A percentile compares a stretch with the other conserved stretches of the same genome.
Conservation (phyloP, 1,140 invertebrate genomes). For the Cryptotermes secundus region DNA sequence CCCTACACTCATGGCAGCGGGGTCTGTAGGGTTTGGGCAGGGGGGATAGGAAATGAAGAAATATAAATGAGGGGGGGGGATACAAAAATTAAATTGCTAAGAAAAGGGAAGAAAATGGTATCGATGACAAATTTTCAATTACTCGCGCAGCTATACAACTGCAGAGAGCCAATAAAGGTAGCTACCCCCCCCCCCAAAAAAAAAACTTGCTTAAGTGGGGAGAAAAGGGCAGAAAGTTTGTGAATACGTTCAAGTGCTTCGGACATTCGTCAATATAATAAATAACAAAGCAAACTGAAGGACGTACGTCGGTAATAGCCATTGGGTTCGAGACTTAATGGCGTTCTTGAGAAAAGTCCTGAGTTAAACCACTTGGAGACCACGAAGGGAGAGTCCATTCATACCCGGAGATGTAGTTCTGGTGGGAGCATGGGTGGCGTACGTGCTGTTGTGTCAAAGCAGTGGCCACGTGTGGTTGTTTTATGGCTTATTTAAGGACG, state of each 20-base stretch:
- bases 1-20: too few species aligned
- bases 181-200: too few species aligned
- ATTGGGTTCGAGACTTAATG: background rate
- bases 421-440: background rate
- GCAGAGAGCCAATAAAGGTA: background rate
- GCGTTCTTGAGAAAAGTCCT: conserved; percentile 3
- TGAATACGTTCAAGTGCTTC: background rate
- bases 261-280: conserved; percentile 17
- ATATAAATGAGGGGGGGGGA: background rate
- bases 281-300: conserved; percentile 10
- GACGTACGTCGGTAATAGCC: background rate
- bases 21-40: too few species aligned
- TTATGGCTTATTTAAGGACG: too few species aligned
- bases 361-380: background rate
- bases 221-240: background rate
- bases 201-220: background rate
- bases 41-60: background rate
- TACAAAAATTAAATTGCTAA: background rate
- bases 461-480: too few species aligned
- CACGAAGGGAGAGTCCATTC: background rate
- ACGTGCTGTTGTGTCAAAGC: background rate
- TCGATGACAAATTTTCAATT: conserved; percentile 14
- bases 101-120: background rate
- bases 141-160: background rate
- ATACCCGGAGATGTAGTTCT: background rate